phyloP scores from a whole-genome alignment of 2,797 vertebrate species.

The Arctocebus calabarensis region DNA sequence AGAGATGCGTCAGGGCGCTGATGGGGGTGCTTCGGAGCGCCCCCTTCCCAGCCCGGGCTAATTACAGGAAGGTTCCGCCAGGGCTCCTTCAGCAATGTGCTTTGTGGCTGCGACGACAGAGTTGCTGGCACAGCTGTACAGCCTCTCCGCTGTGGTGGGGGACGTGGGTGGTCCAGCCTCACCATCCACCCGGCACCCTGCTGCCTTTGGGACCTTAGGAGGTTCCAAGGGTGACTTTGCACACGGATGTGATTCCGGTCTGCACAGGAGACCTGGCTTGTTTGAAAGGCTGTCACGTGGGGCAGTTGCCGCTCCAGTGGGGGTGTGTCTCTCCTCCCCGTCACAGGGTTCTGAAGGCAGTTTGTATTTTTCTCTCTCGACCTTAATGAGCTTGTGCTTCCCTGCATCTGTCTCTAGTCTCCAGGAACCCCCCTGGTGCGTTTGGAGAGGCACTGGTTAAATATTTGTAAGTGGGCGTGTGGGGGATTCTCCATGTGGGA shows the following conservation, averaged over 20 bases:
- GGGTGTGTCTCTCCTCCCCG: neutral
- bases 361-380: neutral
- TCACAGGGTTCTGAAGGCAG: neutral
- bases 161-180: slow-evolving; percentile 77
- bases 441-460: slow-evolving; percentile 71
- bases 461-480: slow-evolving; percentile 59
- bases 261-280: neutral
- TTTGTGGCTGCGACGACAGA: slow-evolving; percentile 48
- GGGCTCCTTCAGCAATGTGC: slow-evolving; percentile 27
- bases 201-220: slow-evolving; percentile 43
- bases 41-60: neutral
- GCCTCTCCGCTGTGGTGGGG: slow-evolving; percentile 75
- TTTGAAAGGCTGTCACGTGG: neutral
- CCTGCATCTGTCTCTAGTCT: neutral
- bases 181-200: slow-evolving; percentile 51
- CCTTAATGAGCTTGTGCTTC: slow-evolving; percentile 66
- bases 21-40: neutral
- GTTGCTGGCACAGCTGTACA: slow-evolving; percentile 66
- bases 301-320: rapidly evolving
- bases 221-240: slow-evolving; percentile 33
- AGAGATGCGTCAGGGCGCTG: neutral
- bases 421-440: slow-evolving; percentile 60
- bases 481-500: slow-evolving; percentile 43
- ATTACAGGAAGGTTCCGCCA: rapidly evolving
- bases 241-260: neutral